phyloP scores from a whole-genome alignment of 2,888 invertebrate genomes.

The Aleiodes testaceus region DNA sequence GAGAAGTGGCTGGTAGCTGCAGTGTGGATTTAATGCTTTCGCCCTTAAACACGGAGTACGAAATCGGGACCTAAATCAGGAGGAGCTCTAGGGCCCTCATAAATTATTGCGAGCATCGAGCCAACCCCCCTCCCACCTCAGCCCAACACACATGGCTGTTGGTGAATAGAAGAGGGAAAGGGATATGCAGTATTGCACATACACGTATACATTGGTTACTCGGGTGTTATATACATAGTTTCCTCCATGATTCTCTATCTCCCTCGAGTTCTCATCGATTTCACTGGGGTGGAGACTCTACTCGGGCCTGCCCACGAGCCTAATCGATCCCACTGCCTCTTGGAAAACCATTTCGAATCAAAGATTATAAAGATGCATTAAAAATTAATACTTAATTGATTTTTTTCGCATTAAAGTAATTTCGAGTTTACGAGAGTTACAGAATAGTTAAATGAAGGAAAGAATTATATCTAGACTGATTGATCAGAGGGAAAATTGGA shows the following conservation, averaged over 20 bases:
- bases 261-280: constrained; percentile 32
- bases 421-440: too few relatives aligned
- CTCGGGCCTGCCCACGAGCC: constrained; percentile 26
- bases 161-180: not conserved
- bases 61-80: constrained; percentile 61
- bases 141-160: not conserved
- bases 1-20: not conserved
- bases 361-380: constrained; percentile 4
- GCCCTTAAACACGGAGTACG: constrained; percentile 33
- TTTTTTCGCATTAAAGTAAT: too few relatives aligned
- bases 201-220: constrained; percentile 22
- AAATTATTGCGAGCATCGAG: constrained; percentile 57
- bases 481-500: constrained; percentile 27
- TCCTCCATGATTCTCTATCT: constrained; percentile 25
- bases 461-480: constrained; percentile 11
- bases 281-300: constrained; percentile 16
- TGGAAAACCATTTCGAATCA: constrained; percentile 27
- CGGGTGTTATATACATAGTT: constrained; percentile 18
- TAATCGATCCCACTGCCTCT: constrained; percentile 30
- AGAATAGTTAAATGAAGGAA: not conserved
- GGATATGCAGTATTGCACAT: constrained; percentile 21
- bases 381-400: too few relatives aligned
- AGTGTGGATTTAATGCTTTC: constrained; percentile 24
- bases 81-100: constrained; percentile 47
- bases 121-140: not conserved